A percentile compares a stretch with the other conserved stretches of the same genome.
These are phyloP conservation scores for Acanthoscelides obtectus DNA, from an alignment of 2,888 invertebrate species.

Conservation along the genomic window DNA sequence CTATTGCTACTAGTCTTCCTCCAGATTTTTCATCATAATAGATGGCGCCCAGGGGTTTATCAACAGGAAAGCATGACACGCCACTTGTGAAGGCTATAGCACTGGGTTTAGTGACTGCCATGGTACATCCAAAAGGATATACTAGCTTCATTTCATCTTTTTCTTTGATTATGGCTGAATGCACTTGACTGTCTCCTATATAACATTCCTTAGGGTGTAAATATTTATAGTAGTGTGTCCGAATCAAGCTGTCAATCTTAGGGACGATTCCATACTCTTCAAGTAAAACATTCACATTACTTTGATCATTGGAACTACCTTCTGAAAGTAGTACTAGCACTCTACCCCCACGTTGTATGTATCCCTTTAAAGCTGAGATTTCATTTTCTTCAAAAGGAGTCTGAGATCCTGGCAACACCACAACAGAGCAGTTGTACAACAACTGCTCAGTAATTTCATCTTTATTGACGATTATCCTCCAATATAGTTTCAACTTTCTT, in stretches of 20 bases:
- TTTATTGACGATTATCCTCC: slow-evolving; percentile 82
- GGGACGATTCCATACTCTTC: slow-evolving; percentile 95
- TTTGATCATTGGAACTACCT: slow-evolving; percentile 82
- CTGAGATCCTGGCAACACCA: slow-evolving; percentile 83
- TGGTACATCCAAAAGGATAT: slow-evolving; percentile 92
- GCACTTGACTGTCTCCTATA: slow-evolving; percentile 69
- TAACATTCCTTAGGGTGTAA: slow-evolving; percentile 98
- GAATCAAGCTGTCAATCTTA: slow-evolving; percentile 89
- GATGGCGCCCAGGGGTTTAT: slow-evolving; percentile 79
- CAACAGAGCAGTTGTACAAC: slow-evolving; percentile 49
- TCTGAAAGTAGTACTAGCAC: slow-evolving; percentile 84
- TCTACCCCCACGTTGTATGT: slow-evolving; percentile 81
- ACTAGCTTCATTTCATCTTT: slow-evolving; percentile 67
- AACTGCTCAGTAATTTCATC: slow-evolving; percentile 69
- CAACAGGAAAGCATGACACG: slow-evolving; percentile 89
- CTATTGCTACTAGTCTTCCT: slow-evolving; percentile 81
- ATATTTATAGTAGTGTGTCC: slow-evolving; percentile 94
- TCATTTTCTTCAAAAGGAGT: slow-evolving; percentile 88
- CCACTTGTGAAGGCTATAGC: slow-evolving; percentile 88
- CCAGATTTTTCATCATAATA: slow-evolving; percentile 41
- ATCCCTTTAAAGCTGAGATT: slow-evolving; percentile 71
- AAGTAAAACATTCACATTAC: slow-evolving; percentile 93
- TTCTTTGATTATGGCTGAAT: slow-evolving; percentile 37
- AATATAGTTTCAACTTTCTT: slow-evolving; percentile 80
- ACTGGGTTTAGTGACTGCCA: slow-evolving; percentile 88